Conservation (phyloP, 1,140 invertebrate genomes). For the Copidosoma floridanum region DNA sequence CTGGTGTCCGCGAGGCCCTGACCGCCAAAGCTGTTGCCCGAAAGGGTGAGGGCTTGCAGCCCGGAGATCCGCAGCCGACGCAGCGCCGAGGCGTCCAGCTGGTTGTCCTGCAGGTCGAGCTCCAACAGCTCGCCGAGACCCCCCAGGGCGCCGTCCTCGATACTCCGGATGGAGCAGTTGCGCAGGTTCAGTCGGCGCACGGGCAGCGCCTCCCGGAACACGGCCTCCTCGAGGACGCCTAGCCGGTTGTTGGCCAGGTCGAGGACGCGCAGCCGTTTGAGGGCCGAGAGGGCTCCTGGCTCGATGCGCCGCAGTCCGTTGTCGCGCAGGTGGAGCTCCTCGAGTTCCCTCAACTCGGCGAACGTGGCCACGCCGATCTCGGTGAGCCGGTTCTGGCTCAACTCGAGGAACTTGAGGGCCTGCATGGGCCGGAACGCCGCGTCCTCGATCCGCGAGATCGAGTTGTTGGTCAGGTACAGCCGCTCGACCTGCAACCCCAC, state of each 20-base stretch:
- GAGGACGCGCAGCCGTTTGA: slow-evolving; percentile 62
- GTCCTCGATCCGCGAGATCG: slow-evolving; percentile 76
- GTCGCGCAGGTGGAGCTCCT: slow-evolving; percentile 64
- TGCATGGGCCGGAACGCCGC: slow-evolving; percentile 74
- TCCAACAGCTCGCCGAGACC: slow-evolving; percentile 67
- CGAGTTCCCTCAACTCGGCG: slow-evolving; percentile 67
- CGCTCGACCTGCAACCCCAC: slow-evolving; percentile 74
- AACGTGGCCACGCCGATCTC: slow-evolving; percentile 68
- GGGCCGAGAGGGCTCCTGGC: slow-evolving; percentile 59
- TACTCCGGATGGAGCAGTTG: slow-evolving; percentile 62
- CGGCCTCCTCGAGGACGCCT: slow-evolving; percentile 55
- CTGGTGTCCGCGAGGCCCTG: slow-evolving; percentile 65
- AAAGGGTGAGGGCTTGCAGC: slow-evolving; percentile 68
- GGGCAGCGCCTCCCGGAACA: slow-evolving; percentile 63
- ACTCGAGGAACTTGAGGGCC: slow-evolving; percentile 72
- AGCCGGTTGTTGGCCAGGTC: slow-evolving; percentile 66
- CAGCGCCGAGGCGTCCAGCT: slow-evolving; percentile 66
- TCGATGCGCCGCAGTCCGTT: slow-evolving; percentile 63
- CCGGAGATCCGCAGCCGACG: slow-evolving; percentile 69
- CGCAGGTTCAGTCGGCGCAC: slow-evolving; percentile 61
- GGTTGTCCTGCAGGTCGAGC: slow-evolving; percentile 72
- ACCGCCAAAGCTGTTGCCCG: slow-evolving; percentile 77
- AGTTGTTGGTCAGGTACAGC: slow-evolving; percentile 81
- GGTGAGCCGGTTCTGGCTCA: slow-evolving; percentile 72
- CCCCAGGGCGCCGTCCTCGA: slow-evolving; percentile 66